These are phyloP conservation scores for Oryzias dopingdopingensis DNA, from an alignment of 2,797 vertebrate genomes.

Conservation along the genomic window DNA sequence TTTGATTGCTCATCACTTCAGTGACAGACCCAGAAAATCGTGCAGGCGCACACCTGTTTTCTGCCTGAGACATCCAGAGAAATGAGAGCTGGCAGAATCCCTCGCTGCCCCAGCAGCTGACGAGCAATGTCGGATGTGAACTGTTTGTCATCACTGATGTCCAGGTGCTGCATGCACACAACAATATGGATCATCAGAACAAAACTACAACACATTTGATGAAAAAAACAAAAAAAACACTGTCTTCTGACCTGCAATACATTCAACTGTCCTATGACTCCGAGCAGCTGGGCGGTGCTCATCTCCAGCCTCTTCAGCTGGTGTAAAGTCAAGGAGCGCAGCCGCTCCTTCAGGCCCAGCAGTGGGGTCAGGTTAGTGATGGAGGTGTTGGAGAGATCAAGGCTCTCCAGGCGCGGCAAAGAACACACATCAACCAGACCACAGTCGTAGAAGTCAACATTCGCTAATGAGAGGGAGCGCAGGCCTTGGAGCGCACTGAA, in stretches of 20 bases:
- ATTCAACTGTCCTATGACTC: constrained; percentile 77
- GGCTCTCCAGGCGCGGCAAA: constrained; percentile 90
- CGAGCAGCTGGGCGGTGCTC: constrained; percentile 92
- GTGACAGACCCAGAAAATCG: not conserved
- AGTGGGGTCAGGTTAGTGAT: constrained; percentile 93
- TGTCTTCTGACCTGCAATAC: constrained; percentile 63
- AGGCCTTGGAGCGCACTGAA: constrained; percentile 89
- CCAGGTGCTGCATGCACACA: constrained; percentile 84
- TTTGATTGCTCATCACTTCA: not conserved
- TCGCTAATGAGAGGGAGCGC: constrained; percentile 90
- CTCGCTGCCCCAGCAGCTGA: constrained; percentile 89
- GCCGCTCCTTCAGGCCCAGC: constrained; percentile 86
- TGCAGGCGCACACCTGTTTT: constrained; percentile 80
- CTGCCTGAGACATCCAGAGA: constrained; percentile 95
- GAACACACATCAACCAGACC: constrained; percentile 91
- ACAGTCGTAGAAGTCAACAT: constrained; percentile 95
- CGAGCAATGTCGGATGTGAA: constrained; percentile 97
- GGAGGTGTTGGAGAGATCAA: constrained; percentile 98
- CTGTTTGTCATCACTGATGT: constrained; percentile 99
- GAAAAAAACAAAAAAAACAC: too few species aligned
- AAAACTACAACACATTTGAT: not conserved
- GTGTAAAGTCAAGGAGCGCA: constrained; percentile 96
- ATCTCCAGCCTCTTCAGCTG: constrained; percentile 99
- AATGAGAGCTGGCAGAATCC: constrained; percentile 87
- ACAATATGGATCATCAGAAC: constrained; percentile 1